Conservation (phyloP, 1,140 invertebrate genomes). For the Idris sp. region DNA sequence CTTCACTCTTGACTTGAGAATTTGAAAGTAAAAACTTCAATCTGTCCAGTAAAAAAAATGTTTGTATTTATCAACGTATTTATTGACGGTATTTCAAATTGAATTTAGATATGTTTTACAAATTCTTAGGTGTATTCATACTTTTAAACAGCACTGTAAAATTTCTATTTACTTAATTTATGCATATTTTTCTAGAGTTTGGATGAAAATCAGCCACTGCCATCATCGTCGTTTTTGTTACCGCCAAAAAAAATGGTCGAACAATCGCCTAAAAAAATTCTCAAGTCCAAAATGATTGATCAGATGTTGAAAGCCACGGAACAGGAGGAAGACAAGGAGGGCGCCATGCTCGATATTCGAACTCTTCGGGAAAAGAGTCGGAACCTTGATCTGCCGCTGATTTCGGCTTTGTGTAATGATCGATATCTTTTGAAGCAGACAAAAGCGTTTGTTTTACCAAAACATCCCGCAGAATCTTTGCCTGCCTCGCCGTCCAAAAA, state of each 20-base stretch:
- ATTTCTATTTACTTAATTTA: no score
- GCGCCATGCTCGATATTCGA: slow-evolving; percentile 85
- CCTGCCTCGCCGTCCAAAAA: slow-evolving; percentile 64
- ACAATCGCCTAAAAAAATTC: slow-evolving; percentile 21
- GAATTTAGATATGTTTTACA: no score
- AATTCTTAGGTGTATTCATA: no score
- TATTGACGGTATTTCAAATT: no score
- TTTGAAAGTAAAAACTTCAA: no score
- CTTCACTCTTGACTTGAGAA: no score
- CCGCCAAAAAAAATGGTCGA: slow-evolving; percentile 49
- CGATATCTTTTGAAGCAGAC: slow-evolving; percentile 90
- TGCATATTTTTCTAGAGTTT: slow-evolving; percentile 68
- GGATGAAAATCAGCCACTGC: slow-evolving; percentile 74
- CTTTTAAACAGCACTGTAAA: no score
- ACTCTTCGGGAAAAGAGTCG: slow-evolving; percentile 91
- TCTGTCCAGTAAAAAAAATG: no score
- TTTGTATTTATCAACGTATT: no score
- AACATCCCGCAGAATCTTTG: slow-evolving; percentile 77
- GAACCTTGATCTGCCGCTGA: slow-evolving; percentile 91
- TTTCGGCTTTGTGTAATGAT: slow-evolving; percentile 93
- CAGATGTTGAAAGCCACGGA: slow-evolving; percentile 24
- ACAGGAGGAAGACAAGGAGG: slow-evolving; percentile 66
- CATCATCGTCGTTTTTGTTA: slow-evolving; percentile 63
- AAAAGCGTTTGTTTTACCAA: slow-evolving; percentile 87
- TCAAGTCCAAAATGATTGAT: slow-evolving; percentile 7